Percentiles rank a stretch among this genome's conserved stretches.
Evolutionary conservation across 2,888 invertebrate genomes (phyloP).

Genomic region (Drosophila meridionalis): DNA sequence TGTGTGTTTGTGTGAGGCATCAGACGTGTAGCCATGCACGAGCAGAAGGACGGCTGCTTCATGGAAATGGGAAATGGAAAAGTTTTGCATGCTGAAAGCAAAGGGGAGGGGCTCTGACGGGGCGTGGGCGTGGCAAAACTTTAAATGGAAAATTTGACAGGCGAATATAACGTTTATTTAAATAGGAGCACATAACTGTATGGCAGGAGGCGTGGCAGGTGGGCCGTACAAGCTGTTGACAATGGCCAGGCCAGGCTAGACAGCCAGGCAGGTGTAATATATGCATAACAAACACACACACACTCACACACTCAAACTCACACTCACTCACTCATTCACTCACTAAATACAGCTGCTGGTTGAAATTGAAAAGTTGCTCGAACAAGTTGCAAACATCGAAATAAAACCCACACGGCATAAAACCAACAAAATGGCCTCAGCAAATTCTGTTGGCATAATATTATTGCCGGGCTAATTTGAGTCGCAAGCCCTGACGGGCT

Average conservation of each 20-base stretch:
- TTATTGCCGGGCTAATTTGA: conserved; percentile 62
- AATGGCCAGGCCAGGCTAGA: conserved; percentile 41
- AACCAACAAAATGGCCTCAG: conserved; percentile 44
- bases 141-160: conserved; percentile 82
- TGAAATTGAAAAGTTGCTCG: conserved; percentile 71
- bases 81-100: conserved; percentile 57
- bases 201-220: not conserved
- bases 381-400: conserved; percentile 53
- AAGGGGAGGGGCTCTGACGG: not conserved
- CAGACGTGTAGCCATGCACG: conserved; percentile 55
- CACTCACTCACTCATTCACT: conserved; percentile 20
- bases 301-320: conserved; percentile 8
- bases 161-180: conserved; percentile 74
- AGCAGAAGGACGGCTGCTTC: conserved; percentile 16
- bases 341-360: conserved; percentile 27
- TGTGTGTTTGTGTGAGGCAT: conserved; percentile 14
- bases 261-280: conserved; percentile 41
- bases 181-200: conserved; percentile 54
- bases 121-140: conserved; percentile 59
- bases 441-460: conserved; percentile 50
- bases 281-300: conserved; percentile 40
- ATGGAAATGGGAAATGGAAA: conserved; percentile 78
- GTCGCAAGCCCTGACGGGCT: conserved; percentile 12
- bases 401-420: conserved; percentile 38
- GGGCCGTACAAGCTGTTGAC: conserved; percentile 36